phyloP scores from a whole-genome alignment of 1,140 invertebrate species.

The Notospermus geniculatus region DNA sequence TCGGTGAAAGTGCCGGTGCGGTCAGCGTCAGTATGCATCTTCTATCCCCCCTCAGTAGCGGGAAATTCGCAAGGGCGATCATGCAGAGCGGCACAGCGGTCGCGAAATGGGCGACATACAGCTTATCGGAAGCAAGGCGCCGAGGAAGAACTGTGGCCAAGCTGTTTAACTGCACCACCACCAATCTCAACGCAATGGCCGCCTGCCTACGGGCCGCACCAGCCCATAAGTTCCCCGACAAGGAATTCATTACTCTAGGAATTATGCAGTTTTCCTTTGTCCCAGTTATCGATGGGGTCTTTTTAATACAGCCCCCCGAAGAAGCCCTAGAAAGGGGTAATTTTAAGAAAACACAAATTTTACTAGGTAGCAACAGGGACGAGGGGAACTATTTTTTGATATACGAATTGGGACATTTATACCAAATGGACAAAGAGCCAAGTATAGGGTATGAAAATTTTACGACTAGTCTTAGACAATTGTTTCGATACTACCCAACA shows the following conservation, averaged over 20 bases:
- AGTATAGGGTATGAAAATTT: conserved; percentile 71
- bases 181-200: conserved; percentile 69
- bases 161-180: conserved; percentile 28
- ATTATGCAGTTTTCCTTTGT: conserved; percentile 80
- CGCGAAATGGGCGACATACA: conserved; percentile 88
- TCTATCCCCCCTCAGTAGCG: conserved; percentile 78
- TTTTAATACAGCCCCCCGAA: conserved; percentile 81
- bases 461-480: conserved; percentile 47
- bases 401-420: conserved; percentile 72
- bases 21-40: conserved; percentile 92
- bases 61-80: conserved; percentile 79
- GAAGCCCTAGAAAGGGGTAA: conserved; percentile 74
- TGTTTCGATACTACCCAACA: conserved; percentile 41
- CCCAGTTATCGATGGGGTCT: conserved; percentile 87
- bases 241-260: conserved; percentile 77
- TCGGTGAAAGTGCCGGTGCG: conserved; percentile 94
- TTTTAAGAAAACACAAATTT: conserved; percentile 90
- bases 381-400: conserved; percentile 90
- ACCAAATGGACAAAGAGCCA: conserved; percentile 65
- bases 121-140: conserved; percentile 63
- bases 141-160: conserved; percentile 31
- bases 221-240: conserved; percentile 64
- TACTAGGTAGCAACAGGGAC: conserved; percentile 90
- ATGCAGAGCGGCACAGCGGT: conserved; percentile 65
- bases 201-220: conserved; percentile 71